phyloP scores from a whole-genome alignment of 1,140 invertebrate species.

The Venustaconcha ellipsiformis region DNA sequence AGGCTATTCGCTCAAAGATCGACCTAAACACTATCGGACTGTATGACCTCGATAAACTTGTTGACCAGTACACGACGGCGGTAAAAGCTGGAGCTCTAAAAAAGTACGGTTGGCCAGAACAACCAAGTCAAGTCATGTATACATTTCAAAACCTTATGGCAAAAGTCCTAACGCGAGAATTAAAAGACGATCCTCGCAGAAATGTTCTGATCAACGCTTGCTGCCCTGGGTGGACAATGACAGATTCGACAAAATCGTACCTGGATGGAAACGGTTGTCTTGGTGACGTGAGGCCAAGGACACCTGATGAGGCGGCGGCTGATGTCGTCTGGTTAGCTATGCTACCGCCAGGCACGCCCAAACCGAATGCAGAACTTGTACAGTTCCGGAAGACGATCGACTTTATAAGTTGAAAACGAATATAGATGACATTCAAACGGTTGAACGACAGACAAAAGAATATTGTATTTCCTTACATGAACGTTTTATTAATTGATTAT shows the following conservation, averaged over 20 bases:
- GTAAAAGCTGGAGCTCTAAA: constrained; percentile 23
- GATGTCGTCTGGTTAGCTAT: constrained; percentile 30
- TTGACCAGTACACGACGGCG: constrained; percentile 25
- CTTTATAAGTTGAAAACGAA: too few species aligned
- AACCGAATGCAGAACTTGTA: constrained; percentile 26
- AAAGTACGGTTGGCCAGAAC: constrained; percentile 37
- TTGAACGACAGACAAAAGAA: too few species aligned
- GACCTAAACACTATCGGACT: constrained; percentile 16
- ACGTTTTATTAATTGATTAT: too few species aligned
- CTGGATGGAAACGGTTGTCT: constrained; percentile 23
- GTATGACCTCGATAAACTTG: constrained; percentile 24
- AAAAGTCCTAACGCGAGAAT: constrained; percentile 11
- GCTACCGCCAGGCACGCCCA: constrained; percentile 17
- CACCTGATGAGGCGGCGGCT: constrained; percentile 27
- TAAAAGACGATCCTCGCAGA: constrained; percentile 9
- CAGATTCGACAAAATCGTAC: constrained; percentile 20
- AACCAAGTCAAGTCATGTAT: constrained; percentile 17
- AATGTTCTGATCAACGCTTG: constrained; percentile 35
- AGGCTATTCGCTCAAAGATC: constrained; percentile 13
- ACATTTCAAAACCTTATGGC: constrained; percentile 19
- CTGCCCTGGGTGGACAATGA: constrained; percentile 34
- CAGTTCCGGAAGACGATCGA: too few species aligned
- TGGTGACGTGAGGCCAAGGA: constrained; percentile 17
- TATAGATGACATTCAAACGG: too few species aligned
- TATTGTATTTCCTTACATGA: too few species aligned